Conservation (phyloP, 37 sponge, comb jelly and placozoan species). For the Mnemiopsis leidyi region DNA sequence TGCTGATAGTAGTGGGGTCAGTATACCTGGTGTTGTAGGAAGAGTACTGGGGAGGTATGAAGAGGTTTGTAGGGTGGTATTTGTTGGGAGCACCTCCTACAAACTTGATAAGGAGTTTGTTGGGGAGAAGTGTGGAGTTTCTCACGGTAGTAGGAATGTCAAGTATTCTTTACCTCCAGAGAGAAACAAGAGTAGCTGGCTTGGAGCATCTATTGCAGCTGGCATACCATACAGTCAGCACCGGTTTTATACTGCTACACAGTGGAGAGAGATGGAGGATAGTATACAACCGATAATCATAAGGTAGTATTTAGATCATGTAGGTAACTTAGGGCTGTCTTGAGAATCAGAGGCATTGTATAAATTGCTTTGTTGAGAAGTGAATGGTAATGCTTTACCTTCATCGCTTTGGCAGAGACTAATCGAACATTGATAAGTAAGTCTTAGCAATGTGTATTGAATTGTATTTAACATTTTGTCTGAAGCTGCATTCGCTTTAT, state of each 20-base stretch:
- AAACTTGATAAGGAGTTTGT: not conserved
- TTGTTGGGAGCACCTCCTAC: not conserved
- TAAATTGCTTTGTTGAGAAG: no score
- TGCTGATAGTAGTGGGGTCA: not conserved
- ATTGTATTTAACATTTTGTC: no score
- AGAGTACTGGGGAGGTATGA: not conserved
- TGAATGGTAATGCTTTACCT: no score
- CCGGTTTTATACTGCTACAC: not conserved
- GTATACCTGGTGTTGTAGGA: not conserved
- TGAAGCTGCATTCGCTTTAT: no score
- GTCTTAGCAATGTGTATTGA: no score
- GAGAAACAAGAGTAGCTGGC: constrained; percentile 32
- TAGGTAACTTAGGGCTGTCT: no score
- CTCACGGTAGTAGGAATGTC: not conserved
- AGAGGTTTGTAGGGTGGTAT: not conserved
- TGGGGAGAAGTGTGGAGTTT: not conserved
- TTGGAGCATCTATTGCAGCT: not conserved
- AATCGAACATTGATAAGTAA: no score
- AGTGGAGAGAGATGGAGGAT: not conserved
- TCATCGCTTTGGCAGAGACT: no score
- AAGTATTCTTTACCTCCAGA: not conserved
- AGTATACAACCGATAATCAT: no score
- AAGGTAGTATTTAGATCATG: no score
- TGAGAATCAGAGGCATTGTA: no score
- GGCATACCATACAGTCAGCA: not conserved